Conservation (phyloP, 2,888 invertebrate genomes). For the Lasioglossum morio region DNA sequence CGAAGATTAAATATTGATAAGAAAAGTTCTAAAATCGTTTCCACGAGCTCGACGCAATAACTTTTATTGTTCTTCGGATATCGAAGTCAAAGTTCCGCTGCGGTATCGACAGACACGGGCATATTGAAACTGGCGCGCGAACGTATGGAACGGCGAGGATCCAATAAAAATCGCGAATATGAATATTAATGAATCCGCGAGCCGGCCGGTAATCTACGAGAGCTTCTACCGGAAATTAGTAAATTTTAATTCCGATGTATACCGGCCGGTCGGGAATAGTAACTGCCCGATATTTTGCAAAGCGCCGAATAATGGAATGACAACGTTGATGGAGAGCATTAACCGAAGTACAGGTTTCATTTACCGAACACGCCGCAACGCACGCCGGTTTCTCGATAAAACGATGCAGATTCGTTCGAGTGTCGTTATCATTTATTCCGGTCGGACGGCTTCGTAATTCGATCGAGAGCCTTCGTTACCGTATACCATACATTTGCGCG, state of each 20-base stretch:
- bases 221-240: not conserved
- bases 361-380: not conserved
- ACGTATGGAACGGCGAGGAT: not conserved
- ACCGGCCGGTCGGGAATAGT: not conserved
- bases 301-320: conserved; percentile 1
- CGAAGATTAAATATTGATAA: not conserved
- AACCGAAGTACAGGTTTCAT: not conserved
- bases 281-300: not conserved
- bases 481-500: not conserved
- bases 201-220: not conserved
- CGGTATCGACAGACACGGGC: not conserved
- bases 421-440: conserved; percentile 14
- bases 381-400: conserved; percentile 2
- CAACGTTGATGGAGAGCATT: conserved; percentile 1
- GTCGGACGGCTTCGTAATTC: not conserved
- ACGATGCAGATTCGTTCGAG: conserved; percentile 4
- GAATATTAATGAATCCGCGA: conserved; percentile 1
- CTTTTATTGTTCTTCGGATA: conserved; percentile 6
- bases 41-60: not conserved
- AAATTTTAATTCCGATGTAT: not conserved
- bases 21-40: not conserved
- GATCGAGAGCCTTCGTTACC: not conserved
- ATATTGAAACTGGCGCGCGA: conserved; percentile 3
- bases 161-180: not conserved
- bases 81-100: not conserved